Evolutionary conservation across 2,797 vertebrate genomes (phyloP).

Genomic region (Anabas testudineus): DNA sequence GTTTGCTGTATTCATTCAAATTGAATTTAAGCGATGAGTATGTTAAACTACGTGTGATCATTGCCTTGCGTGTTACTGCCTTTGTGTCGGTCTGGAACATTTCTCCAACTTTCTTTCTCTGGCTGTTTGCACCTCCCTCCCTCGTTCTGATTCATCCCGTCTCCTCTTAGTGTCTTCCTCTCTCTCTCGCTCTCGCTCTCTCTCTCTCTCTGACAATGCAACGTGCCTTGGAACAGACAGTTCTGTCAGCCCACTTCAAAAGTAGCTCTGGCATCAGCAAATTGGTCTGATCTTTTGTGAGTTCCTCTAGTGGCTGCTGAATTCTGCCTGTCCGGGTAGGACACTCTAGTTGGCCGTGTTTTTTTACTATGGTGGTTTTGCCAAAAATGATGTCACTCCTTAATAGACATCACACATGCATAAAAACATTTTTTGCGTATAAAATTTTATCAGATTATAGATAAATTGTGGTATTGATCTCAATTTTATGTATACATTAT

Average conservation of each 20-base stretch:
- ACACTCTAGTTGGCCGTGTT: neutral
- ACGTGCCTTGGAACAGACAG: slow-evolving; percentile 64
- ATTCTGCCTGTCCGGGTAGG: slow-evolving; percentile 35
- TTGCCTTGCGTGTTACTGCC: slow-evolving; percentile 68
- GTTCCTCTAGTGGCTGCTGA: slow-evolving; percentile 44
- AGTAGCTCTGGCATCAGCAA: slow-evolving; percentile 64
- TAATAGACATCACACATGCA: too few species aligned
- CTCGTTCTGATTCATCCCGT: slow-evolving; percentile 52
- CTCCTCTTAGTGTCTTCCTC: slow-evolving; percentile 42
- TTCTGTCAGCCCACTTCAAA: slow-evolving; percentile 64
- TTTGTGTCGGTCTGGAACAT: slow-evolving; percentile 66
- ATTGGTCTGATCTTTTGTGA: slow-evolving; percentile 68
- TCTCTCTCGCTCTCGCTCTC: slow-evolving; percentile 13
- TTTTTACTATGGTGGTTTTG: slow-evolving; percentile 3
- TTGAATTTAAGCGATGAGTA: slow-evolving; percentile 27
- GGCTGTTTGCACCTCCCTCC: slow-evolving; percentile 46
- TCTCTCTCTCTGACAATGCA: slow-evolving; percentile 52
- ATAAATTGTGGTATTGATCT: neutral
- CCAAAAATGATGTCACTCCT: slow-evolving; percentile 6
- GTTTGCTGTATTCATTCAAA: slow-evolving; percentile 4
- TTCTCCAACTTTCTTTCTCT: slow-evolving; percentile 50
- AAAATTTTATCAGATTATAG: too few species aligned
- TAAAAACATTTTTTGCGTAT: too few species aligned
- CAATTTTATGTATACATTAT: neutral
- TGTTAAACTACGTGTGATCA: slow-evolving; percentile 33